Base-by-base conservation (phyloP, 2,113 vertebrate genomes). In the Ia io region DNA sequence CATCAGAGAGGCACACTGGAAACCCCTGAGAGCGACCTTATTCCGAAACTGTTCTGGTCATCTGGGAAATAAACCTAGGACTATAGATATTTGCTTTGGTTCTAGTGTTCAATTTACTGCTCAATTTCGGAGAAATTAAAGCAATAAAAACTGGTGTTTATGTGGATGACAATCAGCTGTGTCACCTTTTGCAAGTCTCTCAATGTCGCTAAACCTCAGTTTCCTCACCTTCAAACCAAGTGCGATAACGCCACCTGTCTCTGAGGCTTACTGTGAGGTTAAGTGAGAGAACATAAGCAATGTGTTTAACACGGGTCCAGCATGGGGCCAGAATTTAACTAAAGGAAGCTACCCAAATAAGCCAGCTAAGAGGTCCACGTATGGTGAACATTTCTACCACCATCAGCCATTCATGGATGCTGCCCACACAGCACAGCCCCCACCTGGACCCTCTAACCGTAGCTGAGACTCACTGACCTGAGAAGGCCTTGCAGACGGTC, bases 91-190 rank as follows among this genome's bases (percentile, higher is more conserved):
- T 56, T 74, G 32, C 17, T 63, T 88, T 61, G 20, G 1, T 78
- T 88, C 88, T 85, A 4, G 37, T 88, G 17, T 86, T 87, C 51
- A 51, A 56, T 40, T 82, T 70, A 59, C 20, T 4, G 0, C 90
- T 78, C 76, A 20, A 30, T 76, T 90, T 96, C 59, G 35, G 67
- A 74, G 71, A 83, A 77, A 82, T 61, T 79, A 67, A 94, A 90
- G 20, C 35, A 82, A 61, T 77, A 56, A 12, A 9, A 10, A 18
- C 32, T 37, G 17, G 56, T 69, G 11, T 53, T 91, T 65, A 71
- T 37, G 16, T 37, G 49, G 30, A n/a, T 82, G 61, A 69, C 37
- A 8, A 71, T 89, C 89, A 65, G 40, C 73, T 67, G 0, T 94
- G 56, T 71, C 51, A 22, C 14, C 35, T 56, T n/a, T 22, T 73